These are phyloP conservation scores for Caranx melampygus DNA, from an alignment of 2,113 vertebrate species.

Conservation along the genomic window DNA sequence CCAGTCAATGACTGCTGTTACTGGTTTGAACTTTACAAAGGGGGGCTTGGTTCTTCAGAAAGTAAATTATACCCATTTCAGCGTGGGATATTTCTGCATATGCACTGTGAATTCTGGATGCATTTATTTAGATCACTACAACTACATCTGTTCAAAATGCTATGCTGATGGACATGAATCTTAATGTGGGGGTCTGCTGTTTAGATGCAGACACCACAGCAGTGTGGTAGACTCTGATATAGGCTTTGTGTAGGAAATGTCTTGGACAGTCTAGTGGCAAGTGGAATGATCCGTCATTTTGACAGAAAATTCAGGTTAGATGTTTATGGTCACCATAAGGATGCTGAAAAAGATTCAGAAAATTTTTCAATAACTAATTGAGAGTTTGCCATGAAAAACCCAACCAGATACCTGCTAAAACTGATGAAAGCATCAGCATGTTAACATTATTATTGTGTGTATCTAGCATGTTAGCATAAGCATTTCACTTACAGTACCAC, in stretches of 20 bases:
- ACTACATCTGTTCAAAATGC: slow-evolving; percentile 33
- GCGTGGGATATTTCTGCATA: slow-evolving; percentile 34
- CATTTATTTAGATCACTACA: slow-evolving; percentile 27
- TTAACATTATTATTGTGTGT: no score
- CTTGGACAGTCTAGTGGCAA: background rate
- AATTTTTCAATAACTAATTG: no score
- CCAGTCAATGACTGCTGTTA: slow-evolving; percentile 38
- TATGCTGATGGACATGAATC: background rate
- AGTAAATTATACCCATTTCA: slow-evolving; percentile 45
- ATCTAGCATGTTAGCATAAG: no score
- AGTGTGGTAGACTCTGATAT: background rate
- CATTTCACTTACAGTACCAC: no score
- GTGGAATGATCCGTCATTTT: background rate
- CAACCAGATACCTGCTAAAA: no score
- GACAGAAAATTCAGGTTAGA: background rate
- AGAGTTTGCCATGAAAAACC: no score
- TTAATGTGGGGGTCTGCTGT: slow-evolving; percentile 1
- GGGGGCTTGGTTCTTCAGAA: slow-evolving; percentile 22
- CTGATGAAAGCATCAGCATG: no score
- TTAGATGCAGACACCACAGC: slow-evolving; percentile 1
- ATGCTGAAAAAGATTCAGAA: background rate
- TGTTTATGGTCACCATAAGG: background rate
- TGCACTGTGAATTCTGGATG: slow-evolving; percentile 22
- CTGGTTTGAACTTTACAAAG: slow-evolving; percentile 8
- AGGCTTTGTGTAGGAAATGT: background rate